Conservation (phyloP, 2,113 vertebrate genomes). For the Hippocampus abdominalis region DNA sequence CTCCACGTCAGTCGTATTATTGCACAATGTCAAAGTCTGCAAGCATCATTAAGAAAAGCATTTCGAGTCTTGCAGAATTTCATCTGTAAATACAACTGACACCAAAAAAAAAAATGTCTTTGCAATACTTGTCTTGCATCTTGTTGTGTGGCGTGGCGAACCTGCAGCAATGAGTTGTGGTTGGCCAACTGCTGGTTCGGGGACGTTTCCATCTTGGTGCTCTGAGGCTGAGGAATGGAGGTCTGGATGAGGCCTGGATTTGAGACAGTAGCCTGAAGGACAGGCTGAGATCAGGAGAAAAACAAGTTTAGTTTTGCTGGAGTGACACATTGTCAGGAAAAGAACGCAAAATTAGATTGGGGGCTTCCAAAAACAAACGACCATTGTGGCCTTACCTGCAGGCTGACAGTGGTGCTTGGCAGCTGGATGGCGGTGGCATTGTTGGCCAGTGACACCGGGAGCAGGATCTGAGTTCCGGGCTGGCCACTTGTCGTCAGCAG, state of each 20-base stretch:
- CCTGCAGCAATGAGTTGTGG: constrained; percentile 80
- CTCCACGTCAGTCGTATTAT: constrained; percentile 66
- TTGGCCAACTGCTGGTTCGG: constrained; percentile 63
- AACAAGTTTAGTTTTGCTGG: background rate
- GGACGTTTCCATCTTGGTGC: constrained; percentile 68
- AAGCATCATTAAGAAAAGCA: constrained; percentile 2
- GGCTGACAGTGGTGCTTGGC: constrained; percentile 77
- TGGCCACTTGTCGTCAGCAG: constrained; percentile 80
- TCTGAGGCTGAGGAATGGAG: constrained; percentile 69
- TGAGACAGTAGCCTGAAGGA: constrained; percentile 73
- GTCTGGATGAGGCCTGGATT: constrained; percentile 72
- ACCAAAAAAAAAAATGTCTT: background rate
- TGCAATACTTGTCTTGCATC: background rate
- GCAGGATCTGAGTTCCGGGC: constrained; percentile 83
- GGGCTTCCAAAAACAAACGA: background rate
- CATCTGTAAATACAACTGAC: background rate
- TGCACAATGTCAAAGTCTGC: constrained; percentile 81
- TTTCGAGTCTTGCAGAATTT: background rate
- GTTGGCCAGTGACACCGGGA: constrained; percentile 84
- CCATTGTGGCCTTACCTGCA: constrained; percentile 75
- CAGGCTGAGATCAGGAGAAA: constrained; percentile 22
- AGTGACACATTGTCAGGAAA: background rate
- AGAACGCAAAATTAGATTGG: no score
- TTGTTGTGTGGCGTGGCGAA: constrained; percentile 55
- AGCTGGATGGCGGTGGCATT: constrained; percentile 80